phyloP scores from a whole-genome alignment of 2,113 vertebrate genomes.

The Mus pahari region DNA sequence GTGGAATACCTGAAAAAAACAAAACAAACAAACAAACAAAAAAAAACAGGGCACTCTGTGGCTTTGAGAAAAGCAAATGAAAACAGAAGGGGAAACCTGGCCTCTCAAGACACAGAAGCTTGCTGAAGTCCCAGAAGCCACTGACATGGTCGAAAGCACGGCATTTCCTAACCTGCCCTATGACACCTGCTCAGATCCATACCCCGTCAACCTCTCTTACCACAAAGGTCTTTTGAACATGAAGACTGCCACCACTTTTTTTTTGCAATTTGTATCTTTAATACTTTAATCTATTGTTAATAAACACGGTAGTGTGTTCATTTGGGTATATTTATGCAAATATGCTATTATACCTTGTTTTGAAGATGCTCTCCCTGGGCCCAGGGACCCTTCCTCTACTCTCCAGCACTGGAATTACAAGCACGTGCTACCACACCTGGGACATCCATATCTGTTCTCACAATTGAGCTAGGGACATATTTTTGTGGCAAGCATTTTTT shows the following conservation, averaged over 20 bases:
- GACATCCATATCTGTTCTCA: not conserved
- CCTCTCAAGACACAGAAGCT: constrained; percentile 29
- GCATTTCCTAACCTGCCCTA: not conserved
- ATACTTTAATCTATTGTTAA: not conserved
- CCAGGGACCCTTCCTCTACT: not conserved
- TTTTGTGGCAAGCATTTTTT: not conserved
- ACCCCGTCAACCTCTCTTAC: not conserved
- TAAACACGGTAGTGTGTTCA: not conserved
- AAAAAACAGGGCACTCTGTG: not conserved
- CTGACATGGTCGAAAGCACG: constrained; percentile 37
- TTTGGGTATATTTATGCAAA: not conserved
- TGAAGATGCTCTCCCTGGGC: not conserved
- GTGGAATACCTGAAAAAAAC: constrained; percentile 62
- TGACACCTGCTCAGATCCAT: not conserved
- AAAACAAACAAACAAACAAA: not conserved
- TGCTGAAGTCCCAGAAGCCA: constrained; percentile 27
- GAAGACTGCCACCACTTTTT: not conserved
- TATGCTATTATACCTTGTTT: not conserved
- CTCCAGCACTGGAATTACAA: not conserved
- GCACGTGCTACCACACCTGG: not conserved
- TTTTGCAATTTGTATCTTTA: not conserved
- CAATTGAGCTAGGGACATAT: not conserved
- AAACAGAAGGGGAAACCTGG: not conserved
- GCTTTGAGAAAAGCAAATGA: constrained; percentile 53
- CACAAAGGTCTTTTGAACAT: not conserved